phyloP scores from a whole-genome alignment of 2,888 invertebrate genomes.

The Capitulum mitella region DNA sequence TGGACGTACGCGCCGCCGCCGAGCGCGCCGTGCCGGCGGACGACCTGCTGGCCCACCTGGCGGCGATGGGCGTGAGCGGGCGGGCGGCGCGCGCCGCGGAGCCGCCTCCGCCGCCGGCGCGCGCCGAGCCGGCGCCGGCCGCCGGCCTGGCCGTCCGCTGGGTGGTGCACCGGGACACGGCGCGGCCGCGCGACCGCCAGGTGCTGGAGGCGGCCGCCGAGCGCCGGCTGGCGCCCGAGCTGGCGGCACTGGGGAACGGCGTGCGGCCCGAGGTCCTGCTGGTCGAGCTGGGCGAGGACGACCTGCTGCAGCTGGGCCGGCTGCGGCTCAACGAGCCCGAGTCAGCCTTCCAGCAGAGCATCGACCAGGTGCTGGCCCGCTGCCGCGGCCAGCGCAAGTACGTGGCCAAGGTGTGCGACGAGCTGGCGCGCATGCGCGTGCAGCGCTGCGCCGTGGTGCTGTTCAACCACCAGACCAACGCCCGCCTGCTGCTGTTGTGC shows the following conservation, averaged over 20 bases:
- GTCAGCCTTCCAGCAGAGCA: background rate
- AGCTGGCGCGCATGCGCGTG: background rate
- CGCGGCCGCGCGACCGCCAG: background rate
- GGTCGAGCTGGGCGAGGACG: slow-evolving; percentile 9
- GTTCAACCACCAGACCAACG: background rate
- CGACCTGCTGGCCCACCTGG: background rate
- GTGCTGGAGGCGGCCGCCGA: background rate
- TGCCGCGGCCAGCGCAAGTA: background rate
- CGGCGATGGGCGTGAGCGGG: background rate
- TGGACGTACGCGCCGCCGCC: background rate
- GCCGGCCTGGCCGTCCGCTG: background rate
- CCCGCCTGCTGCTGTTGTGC: slow-evolving; percentile 5
- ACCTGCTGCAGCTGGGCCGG: slow-evolving; percentile 6
- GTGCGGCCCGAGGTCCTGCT: background rate
- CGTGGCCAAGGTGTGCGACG: slow-evolving; percentile 21
- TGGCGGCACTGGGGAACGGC: background rate
- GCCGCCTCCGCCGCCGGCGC: background rate
- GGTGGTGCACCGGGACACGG: background rate
- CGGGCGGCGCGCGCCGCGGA: background rate
- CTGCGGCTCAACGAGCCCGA: slow-evolving; percentile 11
- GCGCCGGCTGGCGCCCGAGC: slow-evolving; percentile 12
- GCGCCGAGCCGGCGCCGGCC: background rate
- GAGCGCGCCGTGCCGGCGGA: background rate
- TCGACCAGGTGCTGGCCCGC: background rate
- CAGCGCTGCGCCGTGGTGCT: slow-evolving; percentile 6